Conservation (phyloP, 2,113 vertebrate genomes). For the Hippocampus mohnikei region DNA sequence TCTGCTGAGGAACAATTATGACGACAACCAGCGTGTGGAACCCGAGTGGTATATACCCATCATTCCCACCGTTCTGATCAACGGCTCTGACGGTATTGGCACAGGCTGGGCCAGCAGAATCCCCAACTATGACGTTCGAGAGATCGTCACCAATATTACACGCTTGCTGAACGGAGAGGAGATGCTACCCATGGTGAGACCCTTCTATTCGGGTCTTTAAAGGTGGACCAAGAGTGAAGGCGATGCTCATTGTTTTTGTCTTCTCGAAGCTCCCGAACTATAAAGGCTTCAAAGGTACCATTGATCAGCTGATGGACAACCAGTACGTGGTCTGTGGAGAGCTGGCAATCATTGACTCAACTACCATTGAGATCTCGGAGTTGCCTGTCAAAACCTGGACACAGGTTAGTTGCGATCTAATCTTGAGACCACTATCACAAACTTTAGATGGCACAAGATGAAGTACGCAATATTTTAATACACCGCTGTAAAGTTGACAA, state of each 20-base stretch:
- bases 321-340: slow-evolving; percentile 88
- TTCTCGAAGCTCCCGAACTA: slow-evolving; percentile 84
- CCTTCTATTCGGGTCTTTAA: not conserved
- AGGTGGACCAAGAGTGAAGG: not conserved
- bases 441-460: not conserved
- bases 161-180: slow-evolving; percentile 87
- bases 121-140: slow-evolving; percentile 86
- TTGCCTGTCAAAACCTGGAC: slow-evolving; percentile 93
- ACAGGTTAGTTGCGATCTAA: slow-evolving; percentile 72
- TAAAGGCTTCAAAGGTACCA: slow-evolving; percentile 91
- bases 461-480: not conserved
- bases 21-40: slow-evolving; percentile 96
- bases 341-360: slow-evolving; percentile 87
- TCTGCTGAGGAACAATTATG: slow-evolving; percentile 85
- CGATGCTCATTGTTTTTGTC: not conserved
- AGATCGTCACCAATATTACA: slow-evolving; percentile 86
- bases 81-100: slow-evolving; percentile 92
- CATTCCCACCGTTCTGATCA: slow-evolving; percentile 88
- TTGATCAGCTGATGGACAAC: slow-evolving; percentile 84
- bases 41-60: slow-evolving; percentile 98
- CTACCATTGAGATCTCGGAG: slow-evolving; percentile 97
- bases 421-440: not conserved
- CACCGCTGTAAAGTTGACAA: too few relatives aligned
- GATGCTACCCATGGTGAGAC: slow-evolving; percentile 84
- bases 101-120: slow-evolving; percentile 96